Percentiles rank a stretch among this genome's conserved stretches.
Evolutionary conservation across 2,888 invertebrate genomes (phyloP).

Genomic region (Euplagia quadripunctaria): DNA sequence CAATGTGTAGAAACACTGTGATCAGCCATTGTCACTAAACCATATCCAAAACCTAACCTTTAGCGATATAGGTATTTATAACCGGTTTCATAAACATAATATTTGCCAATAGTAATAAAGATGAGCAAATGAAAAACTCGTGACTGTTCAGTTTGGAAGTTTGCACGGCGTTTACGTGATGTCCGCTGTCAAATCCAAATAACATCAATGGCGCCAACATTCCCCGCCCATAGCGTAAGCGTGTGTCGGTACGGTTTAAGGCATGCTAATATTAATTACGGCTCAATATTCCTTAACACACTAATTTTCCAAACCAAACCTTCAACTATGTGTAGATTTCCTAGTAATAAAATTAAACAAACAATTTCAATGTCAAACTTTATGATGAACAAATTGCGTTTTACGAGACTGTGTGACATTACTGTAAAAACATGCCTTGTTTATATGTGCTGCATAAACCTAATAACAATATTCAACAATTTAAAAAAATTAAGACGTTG

Average conservation of each 20-base stretch:
- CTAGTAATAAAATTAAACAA: conserved; percentile 78
- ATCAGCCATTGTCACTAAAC: conserved; percentile 5
- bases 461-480: background rate
- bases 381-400: conserved; percentile 75
- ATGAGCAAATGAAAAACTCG: conserved; percentile 63
- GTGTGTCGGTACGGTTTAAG: conserved; percentile 41
- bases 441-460: background rate
- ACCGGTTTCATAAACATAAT: conserved; percentile 50
- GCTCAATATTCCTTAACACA: conserved; percentile 68
- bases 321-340: conserved; percentile 72
- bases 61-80: conserved; percentile 43
- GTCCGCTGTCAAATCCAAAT: conserved; percentile 72
- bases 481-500: background rate
- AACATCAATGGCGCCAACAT: conserved; percentile 76
- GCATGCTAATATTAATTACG: conserved; percentile 65
- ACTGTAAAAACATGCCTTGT: conserved; percentile 23
- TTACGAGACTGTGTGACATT: conserved; percentile 40
- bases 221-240: conserved; percentile 58
- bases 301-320: conserved; percentile 52
- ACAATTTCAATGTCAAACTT: conserved; percentile 82
- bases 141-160: conserved; percentile 72
- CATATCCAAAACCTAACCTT: conserved; percentile 38
- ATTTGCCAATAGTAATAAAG: conserved; percentile 60
- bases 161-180: conserved; percentile 67
- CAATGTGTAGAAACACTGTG: conserved; percentile 62